Conservation (phyloP, 2,797 vertebrate genomes). For the Neomorphus geoffroyi region DNA sequence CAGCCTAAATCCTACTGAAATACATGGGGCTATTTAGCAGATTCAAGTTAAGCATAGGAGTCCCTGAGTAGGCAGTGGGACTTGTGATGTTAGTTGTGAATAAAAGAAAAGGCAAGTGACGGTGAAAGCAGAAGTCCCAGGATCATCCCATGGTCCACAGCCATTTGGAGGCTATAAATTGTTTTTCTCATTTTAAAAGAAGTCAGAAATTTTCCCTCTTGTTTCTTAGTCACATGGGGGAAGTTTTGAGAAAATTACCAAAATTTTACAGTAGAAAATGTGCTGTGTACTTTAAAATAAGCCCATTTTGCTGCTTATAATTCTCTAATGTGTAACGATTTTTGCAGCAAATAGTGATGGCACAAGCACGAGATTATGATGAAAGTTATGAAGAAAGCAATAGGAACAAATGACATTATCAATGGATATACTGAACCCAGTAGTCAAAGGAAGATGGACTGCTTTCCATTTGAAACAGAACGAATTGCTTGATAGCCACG, state of each 20-base stretch:
- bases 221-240: background rate
- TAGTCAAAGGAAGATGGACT: background rate
- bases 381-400: background rate
- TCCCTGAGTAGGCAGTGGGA: background rate
- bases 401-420: background rate
- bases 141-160: background rate
- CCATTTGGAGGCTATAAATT: background rate
- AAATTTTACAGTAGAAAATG: background rate
- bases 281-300: background rate
- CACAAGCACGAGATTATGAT: background rate
- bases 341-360: background rate
- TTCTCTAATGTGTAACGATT: background rate
- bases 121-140: background rate
- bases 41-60: background rate
- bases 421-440: background rate
- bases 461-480: background rate
- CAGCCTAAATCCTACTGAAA: background rate
- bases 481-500: background rate
- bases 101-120: background rate
- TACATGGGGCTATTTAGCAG: background rate
- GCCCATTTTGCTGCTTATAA: background rate
- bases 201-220: background rate
- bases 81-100: background rate
- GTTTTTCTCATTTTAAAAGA: background rate
- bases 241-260: background rate